These are phyloP conservation scores for Centruroides sculpturatus DNA, from an alignment of 1,140 invertebrate species.

Conservation along the genomic window DNA sequence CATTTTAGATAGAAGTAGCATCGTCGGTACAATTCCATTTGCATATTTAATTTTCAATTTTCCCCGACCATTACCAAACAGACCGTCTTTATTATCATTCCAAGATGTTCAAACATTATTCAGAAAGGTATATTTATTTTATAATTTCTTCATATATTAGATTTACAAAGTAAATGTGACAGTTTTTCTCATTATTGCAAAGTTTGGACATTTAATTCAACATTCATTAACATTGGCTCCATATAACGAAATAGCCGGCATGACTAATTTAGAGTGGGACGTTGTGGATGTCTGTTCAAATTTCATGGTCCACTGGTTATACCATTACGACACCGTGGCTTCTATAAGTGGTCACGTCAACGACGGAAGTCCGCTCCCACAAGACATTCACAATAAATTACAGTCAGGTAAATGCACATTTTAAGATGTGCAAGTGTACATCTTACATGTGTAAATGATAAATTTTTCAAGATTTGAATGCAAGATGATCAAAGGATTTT, in stretches of 20 bases:
- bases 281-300: conserved; percentile 59
- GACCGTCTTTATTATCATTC: conserved; percentile 55
- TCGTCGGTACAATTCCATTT: conserved; percentile 46
- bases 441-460: background rate
- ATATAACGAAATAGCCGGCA: conserved; percentile 65
- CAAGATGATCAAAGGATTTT: background rate
- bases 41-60: conserved; percentile 73
- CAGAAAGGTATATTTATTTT: conserved; percentile 39
- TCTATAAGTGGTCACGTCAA: conserved; percentile 50
- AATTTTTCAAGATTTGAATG: background rate
- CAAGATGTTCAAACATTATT: conserved; percentile 60
- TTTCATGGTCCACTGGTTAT: conserved; percentile 67
- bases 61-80: conserved; percentile 37
- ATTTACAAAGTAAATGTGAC: background rate
- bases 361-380: conserved; percentile 50
- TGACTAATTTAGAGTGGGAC: conserved; percentile 83
- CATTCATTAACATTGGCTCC: conserved; percentile 61
- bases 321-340: conserved; percentile 47
- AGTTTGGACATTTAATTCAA: conserved; percentile 70
- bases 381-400: conserved; percentile 46
- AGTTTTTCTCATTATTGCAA: conserved; percentile 15
- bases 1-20: conserved; percentile 37
- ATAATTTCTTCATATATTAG: background rate
- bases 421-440: too few relatives aligned
- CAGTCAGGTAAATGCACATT: conserved; percentile 28